Base-by-base conservation (phyloP, 2,888 invertebrate species). In the Atrina japonica region DNA sequence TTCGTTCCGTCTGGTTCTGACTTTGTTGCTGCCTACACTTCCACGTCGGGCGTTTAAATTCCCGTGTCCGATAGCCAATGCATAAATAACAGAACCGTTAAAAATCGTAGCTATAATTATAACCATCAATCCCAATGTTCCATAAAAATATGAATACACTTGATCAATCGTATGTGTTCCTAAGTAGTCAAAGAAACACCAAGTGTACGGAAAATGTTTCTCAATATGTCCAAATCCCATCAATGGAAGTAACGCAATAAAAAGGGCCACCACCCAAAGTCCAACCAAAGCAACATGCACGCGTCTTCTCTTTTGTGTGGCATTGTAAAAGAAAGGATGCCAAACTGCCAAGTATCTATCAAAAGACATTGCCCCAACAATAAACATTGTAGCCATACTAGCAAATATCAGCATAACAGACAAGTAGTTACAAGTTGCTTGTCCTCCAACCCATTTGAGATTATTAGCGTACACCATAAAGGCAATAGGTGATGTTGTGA, bases 371-470 rank as follows among this genome's bases (percentile, higher is more conserved):
- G 66, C 66, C 3, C 52, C 55, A 0, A 70, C 70, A 21, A 61
- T 61, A 35, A 47, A 43, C 11, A 70, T 40, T 1, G 70, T 70
- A 1, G 61, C 64, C 16, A 70, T 23, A 16, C 70, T 64, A n/a
- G 66, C 66, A 49, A 70, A 70, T 23, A 66, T 61, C 29, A 70
- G 27, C 70, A 70, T 70, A 21, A 70, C 66, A 3, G 70, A 53
- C 41, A 70, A 35, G 25, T 70, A 70, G 45, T 70, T 47, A 23
- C 70, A 70, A 1, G 55, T 21, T 5, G 58, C 40, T 52, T 69
- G 40, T 47, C 87, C 88, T 2, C 86, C 86, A 7, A 83, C 74
- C 85, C 87, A 88, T 25, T 70, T 61, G 5, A 84, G 72, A 23
- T 83, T 55, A 60, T 70, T 66, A 18, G 45, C 45, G 25, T 70